Evolutionary conservation across 1,140 invertebrate genomes (phyloP).

Genomic region (Phthorimaea operculella): DNA sequence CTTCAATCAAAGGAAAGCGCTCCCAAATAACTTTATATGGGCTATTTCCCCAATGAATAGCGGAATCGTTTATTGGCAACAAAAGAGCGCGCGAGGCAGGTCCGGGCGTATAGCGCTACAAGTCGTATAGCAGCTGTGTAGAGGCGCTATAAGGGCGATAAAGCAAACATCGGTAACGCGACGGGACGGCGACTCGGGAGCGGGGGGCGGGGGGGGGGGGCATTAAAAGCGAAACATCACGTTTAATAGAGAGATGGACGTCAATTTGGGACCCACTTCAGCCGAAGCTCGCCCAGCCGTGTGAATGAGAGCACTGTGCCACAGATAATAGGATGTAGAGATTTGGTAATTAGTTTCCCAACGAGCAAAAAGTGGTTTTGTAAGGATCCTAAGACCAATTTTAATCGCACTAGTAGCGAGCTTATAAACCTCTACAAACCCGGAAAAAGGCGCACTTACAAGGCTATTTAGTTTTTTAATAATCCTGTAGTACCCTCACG

Average conservation of each 20-base stretch:
- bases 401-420: too few species aligned
- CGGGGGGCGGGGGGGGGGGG: slow-evolving; percentile 6
- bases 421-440: too few species aligned
- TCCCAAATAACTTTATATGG: background rate
- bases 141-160: too few species aligned
- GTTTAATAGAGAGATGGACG: slow-evolving; percentile 31
- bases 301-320: background rate
- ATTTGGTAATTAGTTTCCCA: background rate
- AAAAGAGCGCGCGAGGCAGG: background rate
- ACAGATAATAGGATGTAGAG: background rate
- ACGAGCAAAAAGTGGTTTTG: too few species aligned
- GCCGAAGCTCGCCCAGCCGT: background rate
- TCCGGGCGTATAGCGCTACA: too few species aligned
- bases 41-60: background rate
- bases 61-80: background rate
- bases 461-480: too few species aligned
- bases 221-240: slow-evolving; percentile 25
- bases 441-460: too few species aligned
- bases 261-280: slow-evolving; percentile 41
- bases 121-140: too few species aligned
- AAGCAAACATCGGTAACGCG: slow-evolving; percentile 10
- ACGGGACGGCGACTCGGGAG: slow-evolving; percentile 14
- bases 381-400: too few species aligned
- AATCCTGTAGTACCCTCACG: too few species aligned
- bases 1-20: too few species aligned